Percentiles rank a stretch among this genome's conserved stretches.
These are phyloP conservation scores for Pocillopora verrucosa DNA, from an alignment of 64 coral and sea anemone genomes.

Conservation along the genomic window DNA sequence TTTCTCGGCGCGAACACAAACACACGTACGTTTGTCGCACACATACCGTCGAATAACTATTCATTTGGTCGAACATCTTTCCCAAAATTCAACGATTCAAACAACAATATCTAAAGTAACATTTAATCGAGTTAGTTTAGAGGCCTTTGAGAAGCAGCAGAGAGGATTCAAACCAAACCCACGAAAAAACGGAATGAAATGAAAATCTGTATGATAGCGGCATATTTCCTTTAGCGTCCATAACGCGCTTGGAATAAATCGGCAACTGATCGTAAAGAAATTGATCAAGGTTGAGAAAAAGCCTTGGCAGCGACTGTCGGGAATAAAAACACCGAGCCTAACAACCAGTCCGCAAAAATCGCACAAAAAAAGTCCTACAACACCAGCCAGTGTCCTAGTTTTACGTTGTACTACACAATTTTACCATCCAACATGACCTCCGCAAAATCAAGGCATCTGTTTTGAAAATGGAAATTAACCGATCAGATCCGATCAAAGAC, in stretches of 20 bases:
- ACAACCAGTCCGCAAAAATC: neutral
- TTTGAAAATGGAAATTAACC: conserved; percentile 40
- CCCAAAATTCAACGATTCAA: neutral
- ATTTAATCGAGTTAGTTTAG: neutral
- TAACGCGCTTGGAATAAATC: neutral
- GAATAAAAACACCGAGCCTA: neutral
- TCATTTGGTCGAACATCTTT: neutral
- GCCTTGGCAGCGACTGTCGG: too few species aligned
- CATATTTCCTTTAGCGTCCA: neutral
- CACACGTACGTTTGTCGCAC: neutral
- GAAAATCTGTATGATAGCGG: neutral
- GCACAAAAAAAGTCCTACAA: neutral
- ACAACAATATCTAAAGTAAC: neutral
- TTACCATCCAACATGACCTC: neutral
- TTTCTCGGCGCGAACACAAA: conserved; percentile 9
- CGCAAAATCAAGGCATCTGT: conserved; percentile 20
- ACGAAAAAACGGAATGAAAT: neutral
- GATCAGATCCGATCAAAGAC: conserved; percentile 34
- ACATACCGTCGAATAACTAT: neutral
- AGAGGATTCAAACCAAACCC: neutral
- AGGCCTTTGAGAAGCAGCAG: neutral
- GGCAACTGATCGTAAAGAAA: neutral
- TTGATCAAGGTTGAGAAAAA: neutral
- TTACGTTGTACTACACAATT: neutral
- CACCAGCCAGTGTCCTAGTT: neutral